Conservation (phyloP, 1,140 invertebrate species). For the Schlechtendalia chinensis region DNA sequence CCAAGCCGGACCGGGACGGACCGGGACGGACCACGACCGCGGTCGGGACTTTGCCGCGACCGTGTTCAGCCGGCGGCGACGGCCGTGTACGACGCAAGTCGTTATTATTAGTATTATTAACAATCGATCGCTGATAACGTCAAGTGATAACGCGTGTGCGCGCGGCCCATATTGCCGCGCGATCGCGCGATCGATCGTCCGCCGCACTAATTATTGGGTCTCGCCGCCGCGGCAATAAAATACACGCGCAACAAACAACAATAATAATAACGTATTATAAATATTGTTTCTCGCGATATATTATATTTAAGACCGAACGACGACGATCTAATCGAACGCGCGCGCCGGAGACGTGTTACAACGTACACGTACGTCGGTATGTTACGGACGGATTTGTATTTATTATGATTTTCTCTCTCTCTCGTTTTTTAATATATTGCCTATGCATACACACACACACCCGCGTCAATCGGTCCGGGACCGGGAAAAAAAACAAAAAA, state of each 20-base stretch:
- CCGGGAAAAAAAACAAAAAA: neutral
- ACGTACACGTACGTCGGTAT: neutral
- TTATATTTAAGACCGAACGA: neutral
- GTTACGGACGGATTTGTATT: neutral
- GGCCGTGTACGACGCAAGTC: neutral
- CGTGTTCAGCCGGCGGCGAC: constrained; percentile 15
- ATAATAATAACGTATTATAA: constrained; percentile 12
- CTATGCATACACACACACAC: no score
- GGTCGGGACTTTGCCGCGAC: neutral
- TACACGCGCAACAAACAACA: neutral
- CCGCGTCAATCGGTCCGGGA: no score
- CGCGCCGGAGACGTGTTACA: neutral
- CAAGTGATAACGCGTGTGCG: neutral
- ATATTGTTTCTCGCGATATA: neutral
- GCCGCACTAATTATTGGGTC: constrained; percentile 32
- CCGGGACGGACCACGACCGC: neutral
- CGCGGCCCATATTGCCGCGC: neutral
- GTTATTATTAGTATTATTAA: constrained; percentile 33
- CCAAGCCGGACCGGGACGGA: neutral
- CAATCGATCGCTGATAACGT: constrained; percentile 39
- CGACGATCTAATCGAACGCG: constrained; percentile 4
- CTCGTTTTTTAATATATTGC: constrained; percentile 5
- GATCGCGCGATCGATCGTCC: neutral
- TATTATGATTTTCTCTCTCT: neutral
- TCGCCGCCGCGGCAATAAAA: constrained; percentile 12